Conservation (phyloP, 2,797 vertebrate genomes). For the Centroberyx gerrardi region DNA sequence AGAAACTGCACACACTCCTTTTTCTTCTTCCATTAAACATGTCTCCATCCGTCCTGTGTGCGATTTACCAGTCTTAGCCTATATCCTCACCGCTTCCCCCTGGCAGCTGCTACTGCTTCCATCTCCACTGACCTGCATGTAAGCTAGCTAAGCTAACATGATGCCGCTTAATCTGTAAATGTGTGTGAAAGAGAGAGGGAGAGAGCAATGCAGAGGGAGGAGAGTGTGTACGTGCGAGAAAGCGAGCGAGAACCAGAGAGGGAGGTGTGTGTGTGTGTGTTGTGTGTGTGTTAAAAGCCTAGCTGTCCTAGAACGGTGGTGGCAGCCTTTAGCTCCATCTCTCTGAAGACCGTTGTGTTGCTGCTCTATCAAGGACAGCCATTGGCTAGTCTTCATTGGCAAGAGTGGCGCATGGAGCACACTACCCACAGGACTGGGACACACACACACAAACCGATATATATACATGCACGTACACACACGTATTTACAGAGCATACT, state of each 20-base stretch:
- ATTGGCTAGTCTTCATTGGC: neutral
- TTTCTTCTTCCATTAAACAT: conserved; percentile 31
- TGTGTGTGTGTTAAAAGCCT: conserved; percentile 13
- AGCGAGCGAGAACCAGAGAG: neutral
- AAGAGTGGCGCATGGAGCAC: neutral
- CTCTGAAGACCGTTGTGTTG: neutral
- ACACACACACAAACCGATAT: neutral
- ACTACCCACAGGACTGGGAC: neutral
- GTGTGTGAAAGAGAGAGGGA: conserved; percentile 17
- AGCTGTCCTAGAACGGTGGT: neutral
- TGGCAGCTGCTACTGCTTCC: conserved; percentile 47
- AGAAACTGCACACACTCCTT: conserved; percentile 2
- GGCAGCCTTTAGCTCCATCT: neutral
- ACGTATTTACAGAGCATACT: no score
- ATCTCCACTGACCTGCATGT: conserved; percentile 47
- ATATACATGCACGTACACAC: neutral
- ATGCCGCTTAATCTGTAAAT: conserved; percentile 20
- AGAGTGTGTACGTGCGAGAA: neutral
- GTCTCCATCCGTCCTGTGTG: conserved; percentile 23
- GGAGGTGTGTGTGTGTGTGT: conserved; percentile 3
- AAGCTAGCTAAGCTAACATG: conserved; percentile 36
- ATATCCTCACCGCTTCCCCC: conserved; percentile 15
- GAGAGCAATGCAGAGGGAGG: neutral
- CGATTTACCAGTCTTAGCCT: conserved; percentile 30
- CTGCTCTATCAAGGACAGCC: neutral